These are phyloP conservation scores for Diplodus sargus DNA, from an alignment of 2,797 vertebrate species.

Conservation along the genomic window DNA sequence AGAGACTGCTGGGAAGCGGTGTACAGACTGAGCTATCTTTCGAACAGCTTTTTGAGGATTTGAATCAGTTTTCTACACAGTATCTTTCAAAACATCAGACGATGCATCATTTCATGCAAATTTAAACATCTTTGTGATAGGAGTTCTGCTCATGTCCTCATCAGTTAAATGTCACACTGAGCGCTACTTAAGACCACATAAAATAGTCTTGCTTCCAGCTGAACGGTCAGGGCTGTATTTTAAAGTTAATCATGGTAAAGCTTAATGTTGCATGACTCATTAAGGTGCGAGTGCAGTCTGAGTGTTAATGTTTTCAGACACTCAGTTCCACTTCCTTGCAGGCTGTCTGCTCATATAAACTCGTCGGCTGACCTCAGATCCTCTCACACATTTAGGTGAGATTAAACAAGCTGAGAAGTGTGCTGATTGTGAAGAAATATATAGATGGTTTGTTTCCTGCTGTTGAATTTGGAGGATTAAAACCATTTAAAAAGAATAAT, in stretches of 20 bases:
- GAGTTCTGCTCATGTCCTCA: neutral
- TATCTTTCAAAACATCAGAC: neutral
- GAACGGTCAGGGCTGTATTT: constrained; percentile 30
- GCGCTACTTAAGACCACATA: neutral
- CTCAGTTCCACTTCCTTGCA: constrained; percentile 11
- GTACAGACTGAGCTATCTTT: neutral
- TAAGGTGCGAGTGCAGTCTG: constrained; percentile 1
- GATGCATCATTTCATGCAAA: neutral
- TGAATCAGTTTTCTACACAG: too few species aligned
- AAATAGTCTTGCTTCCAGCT: constrained; percentile 12
- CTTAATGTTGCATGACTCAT: constrained; percentile 40
- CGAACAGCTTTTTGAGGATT: neutral
- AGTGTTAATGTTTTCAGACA: constrained; percentile 28
- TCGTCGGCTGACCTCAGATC: neutral
- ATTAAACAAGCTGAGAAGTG: neutral
- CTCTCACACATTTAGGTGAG: neutral
- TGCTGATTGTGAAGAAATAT: neutral
- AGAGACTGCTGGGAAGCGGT: neutral
- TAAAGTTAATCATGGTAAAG: constrained; percentile 33
- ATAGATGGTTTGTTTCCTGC: neutral
- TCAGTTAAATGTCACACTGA: constrained; percentile 16
- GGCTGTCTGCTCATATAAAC: constrained; percentile 5
- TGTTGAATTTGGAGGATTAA: neutral
- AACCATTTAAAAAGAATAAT: neutral
- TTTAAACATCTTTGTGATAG: neutral